phyloP scores from a whole-genome alignment of 1,140 invertebrate species.

The Drosophila ohnishii region DNA sequence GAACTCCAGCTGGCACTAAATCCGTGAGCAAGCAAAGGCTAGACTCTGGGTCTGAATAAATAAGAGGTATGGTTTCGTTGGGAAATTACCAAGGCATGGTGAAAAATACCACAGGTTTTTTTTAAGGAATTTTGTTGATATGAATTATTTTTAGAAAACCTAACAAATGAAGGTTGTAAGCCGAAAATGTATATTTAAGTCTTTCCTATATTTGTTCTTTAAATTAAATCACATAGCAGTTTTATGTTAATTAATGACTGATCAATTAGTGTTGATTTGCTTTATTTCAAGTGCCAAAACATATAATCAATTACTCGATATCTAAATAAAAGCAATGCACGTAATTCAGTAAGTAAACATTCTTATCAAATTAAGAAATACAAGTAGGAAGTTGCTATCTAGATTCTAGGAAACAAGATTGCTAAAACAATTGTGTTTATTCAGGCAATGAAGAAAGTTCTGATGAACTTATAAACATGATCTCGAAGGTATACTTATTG shows the following conservation, averaged over 20 bases:
- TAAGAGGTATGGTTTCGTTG: too few relatives aligned
- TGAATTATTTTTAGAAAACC: neutral
- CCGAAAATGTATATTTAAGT: neutral
- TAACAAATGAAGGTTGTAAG: neutral
- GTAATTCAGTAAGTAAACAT: neutral
- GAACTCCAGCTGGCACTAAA: slow-evolving; percentile 13
- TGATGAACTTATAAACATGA: neutral
- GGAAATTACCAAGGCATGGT: too few relatives aligned
- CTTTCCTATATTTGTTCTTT: neutral
- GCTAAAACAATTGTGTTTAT: neutral
- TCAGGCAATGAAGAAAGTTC: neutral
- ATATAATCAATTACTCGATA: neutral
- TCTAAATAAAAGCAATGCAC: neutral
- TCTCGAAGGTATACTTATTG: neutral
- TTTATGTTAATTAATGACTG: neutral
- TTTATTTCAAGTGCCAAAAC: neutral
- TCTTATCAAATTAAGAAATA: slow-evolving; percentile 2
- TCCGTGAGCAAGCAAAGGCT: slow-evolving; percentile 9
- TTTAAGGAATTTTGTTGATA: neutral
- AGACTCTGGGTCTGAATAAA: neutral
- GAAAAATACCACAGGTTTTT: neutral
- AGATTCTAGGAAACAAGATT: too few relatives aligned
- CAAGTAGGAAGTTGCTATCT: neutral
- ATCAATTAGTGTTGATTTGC: neutral
- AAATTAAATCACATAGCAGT: neutral